phyloP scores from a whole-genome alignment of 2,888 invertebrate genomes.

The Leptarthrus brevirostris region DNA sequence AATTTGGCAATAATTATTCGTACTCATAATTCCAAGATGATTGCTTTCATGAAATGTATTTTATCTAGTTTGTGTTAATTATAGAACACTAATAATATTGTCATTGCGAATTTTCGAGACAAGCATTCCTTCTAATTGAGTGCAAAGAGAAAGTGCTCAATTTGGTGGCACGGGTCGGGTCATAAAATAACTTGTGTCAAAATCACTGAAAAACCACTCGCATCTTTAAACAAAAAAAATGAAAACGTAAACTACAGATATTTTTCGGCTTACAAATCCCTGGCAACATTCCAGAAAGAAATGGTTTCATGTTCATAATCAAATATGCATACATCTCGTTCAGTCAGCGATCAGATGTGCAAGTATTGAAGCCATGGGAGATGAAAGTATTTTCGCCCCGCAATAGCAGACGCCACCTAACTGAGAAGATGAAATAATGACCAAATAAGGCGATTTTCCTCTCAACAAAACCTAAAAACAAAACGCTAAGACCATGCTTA shows the following conservation, averaged over 20 bases:
- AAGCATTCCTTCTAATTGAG: background rate
- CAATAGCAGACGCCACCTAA: background rate
- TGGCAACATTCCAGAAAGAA: constrained; percentile 15
- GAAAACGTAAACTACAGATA: constrained; percentile 23
- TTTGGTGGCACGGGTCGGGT: background rate
- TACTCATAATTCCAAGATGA: constrained; percentile 20
- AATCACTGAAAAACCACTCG: background rate
- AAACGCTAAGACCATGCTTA: too few species aligned
- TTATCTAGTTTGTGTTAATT: constrained; percentile 8
- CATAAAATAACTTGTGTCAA: background rate
- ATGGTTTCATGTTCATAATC: constrained; percentile 45
- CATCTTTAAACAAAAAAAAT: background rate
- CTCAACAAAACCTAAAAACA: too few species aligned
- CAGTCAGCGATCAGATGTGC: constrained; percentile 19
- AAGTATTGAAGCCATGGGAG: constrained; percentile 1
- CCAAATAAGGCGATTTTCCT: constrained; percentile 17
- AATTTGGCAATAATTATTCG: constrained; percentile 27
- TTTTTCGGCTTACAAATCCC: constrained; percentile 11
- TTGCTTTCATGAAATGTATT: background rate
- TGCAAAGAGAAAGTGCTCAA: constrained; percentile 30
- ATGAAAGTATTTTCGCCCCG: constrained; percentile 17
- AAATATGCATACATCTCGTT: constrained; percentile 36
- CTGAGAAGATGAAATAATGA: constrained; percentile 7
- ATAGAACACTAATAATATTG: constrained; percentile 28
- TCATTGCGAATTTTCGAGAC: background rate